Conservation (phyloP, 2,113 vertebrate genomes). For the Prolemur simus region DNA sequence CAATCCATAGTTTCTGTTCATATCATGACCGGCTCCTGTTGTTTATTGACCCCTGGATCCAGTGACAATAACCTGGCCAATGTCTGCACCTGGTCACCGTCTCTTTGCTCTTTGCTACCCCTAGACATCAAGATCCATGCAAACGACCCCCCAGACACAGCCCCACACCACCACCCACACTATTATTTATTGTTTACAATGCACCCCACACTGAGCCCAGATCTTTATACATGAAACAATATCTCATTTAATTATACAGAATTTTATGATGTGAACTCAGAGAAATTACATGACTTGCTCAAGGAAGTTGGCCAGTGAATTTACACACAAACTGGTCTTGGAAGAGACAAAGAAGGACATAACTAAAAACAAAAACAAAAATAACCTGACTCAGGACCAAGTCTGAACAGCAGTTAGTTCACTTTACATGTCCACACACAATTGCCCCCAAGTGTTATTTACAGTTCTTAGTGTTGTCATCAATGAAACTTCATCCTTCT, state of each 20-base stretch:
- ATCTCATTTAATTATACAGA: neutral
- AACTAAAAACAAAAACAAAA: neutral
- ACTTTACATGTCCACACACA: neutral
- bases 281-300: neutral
- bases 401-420: neutral
- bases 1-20: neutral
- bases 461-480: neutral
- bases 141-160: neutral
- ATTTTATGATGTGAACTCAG: neutral
- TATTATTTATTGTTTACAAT: no score
- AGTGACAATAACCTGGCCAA: neutral
- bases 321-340: neutral
- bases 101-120: no score
- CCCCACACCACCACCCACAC: no score
- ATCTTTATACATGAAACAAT: neutral
- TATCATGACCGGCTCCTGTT: neutral
- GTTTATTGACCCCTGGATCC: neutral
- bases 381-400: neutral
- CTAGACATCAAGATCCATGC: neutral
- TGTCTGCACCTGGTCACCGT: neutral
- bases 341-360: neutral
- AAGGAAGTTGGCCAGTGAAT: neutral
- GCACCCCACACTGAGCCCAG: neutral
- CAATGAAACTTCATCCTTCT: neutral
- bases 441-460: no score